Percentiles rank a stretch among this genome's conserved stretches.
Evolutionary conservation across 2,888 invertebrate genomes (phyloP).

Genomic region (Hydroisotoma schaefferi): DNA sequence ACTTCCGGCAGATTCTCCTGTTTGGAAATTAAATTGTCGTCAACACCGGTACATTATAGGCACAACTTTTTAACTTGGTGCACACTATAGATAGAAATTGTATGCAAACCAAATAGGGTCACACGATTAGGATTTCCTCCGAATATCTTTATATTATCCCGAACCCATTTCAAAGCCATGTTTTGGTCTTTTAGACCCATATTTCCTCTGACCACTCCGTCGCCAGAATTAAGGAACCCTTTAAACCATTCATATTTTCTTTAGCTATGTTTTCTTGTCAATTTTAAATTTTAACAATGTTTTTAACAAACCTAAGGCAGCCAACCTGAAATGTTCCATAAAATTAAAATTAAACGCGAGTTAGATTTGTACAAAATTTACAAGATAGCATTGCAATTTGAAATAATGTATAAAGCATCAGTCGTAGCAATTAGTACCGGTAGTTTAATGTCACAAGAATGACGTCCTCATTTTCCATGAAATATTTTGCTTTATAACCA

Average conservation of each 20-base stretch:
- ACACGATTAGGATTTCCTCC: conserved; percentile 30
- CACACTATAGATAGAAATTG: not conserved
- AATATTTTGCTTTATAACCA: conserved; percentile 21
- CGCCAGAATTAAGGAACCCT: conserved; percentile 41
- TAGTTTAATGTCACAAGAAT: conserved; percentile 34
- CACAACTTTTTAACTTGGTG: not conserved
- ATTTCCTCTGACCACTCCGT: conserved; percentile 31
- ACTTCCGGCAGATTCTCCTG: conserved; percentile 19
- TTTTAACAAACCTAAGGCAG: conserved; percentile 8
- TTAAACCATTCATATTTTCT: not conserved
- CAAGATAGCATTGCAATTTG: not conserved
- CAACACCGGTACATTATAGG: not conserved
- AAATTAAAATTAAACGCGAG: not conserved
- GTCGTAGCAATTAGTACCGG: conserved; percentile 5
- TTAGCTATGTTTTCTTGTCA: not conserved
- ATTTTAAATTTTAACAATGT: not conserved
- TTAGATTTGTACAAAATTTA: conserved; percentile 1
- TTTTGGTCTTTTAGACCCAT: conserved; percentile 32
- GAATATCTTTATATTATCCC: conserved; percentile 25
- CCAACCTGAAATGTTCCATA: conserved; percentile 20
- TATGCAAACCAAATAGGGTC: conserved; percentile 18
- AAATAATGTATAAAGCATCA: not conserved
- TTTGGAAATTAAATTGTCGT: conserved; percentile 10
- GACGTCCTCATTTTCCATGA: conserved; percentile 28
- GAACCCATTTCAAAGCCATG: conserved; percentile 20